Conservation (phyloP, 2,888 invertebrate genomes). For the Aelia acuminata region DNA sequence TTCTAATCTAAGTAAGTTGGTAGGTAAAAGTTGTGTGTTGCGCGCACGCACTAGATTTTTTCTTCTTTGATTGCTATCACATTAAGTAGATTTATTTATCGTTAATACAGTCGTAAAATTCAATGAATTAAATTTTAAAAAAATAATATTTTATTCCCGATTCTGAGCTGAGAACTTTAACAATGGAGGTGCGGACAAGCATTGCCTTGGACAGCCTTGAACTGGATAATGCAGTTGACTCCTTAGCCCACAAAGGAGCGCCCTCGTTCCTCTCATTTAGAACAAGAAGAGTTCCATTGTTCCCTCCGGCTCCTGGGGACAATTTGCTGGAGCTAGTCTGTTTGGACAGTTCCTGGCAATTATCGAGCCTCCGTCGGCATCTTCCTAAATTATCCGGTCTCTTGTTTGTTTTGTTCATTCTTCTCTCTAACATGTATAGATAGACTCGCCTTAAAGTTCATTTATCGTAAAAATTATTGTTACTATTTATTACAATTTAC, state of each 20-base stretch:
- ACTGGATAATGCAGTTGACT: not conserved
- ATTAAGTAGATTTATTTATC: too few species aligned
- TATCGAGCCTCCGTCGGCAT: not conserved
- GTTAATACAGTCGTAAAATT: too few species aligned
- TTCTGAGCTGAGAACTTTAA: too few species aligned
- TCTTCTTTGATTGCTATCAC: too few species aligned
- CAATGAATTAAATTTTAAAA: too few species aligned
- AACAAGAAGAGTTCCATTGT: not conserved
- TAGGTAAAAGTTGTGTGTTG: too few species aligned
- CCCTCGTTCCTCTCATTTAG: not conserved
- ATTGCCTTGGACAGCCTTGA: not conserved
- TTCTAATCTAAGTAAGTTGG: too few species aligned
- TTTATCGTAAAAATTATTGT: too few species aligned
- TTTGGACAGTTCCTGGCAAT: constrained; percentile 14
- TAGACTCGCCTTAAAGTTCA: too few species aligned
- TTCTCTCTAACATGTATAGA: not conserved
- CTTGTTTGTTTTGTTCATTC: constrained; percentile 8
- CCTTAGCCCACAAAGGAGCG: not conserved
- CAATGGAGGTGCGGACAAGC: not conserved
- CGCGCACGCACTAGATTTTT: too few species aligned
- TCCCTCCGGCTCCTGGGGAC: not conserved
- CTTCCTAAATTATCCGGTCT: not conserved
- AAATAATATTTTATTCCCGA: too few species aligned
- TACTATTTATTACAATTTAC: too few species aligned
- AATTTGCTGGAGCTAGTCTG: not conserved